Conservation (phyloP, 2,888 invertebrate genomes). For the Epinotia ramella region DNA sequence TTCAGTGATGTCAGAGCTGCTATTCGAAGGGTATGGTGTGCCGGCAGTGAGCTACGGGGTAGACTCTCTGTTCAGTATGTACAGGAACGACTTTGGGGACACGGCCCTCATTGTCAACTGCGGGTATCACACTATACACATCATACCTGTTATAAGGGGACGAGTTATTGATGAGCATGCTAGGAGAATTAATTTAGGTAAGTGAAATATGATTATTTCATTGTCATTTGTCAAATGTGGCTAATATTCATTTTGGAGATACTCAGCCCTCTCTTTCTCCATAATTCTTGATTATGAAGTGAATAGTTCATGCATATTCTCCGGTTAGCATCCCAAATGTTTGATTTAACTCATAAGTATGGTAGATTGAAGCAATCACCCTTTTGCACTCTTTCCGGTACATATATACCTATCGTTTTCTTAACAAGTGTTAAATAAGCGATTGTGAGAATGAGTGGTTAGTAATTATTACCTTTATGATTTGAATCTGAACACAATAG, state of each 20-base stretch:
- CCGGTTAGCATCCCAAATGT: too few species aligned
- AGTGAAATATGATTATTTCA: background rate
- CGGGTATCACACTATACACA: conserved; percentile 95
- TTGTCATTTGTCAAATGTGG: background rate
- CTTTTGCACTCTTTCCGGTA: too few species aligned
- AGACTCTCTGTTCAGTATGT: conserved; percentile 92
- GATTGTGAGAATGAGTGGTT: too few species aligned
- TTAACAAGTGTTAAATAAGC: too few species aligned
- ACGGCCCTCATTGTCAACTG: conserved; percentile 92
- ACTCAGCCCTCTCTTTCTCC: too few species aligned
- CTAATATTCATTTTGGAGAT: too few species aligned
- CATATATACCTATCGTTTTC: too few species aligned
- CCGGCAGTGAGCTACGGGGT: conserved; percentile 95
- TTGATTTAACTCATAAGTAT: too few species aligned
- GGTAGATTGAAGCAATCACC: too few species aligned
- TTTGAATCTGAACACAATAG: too few species aligned
- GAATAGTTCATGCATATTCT: background rate
- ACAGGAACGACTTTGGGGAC: conserved; percentile 85
- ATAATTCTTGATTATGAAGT: background rate
- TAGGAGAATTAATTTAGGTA: conserved; percentile 93
- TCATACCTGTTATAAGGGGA: conserved; percentile 92
- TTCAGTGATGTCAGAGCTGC: conserved; percentile 95
- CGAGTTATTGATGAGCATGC: conserved; percentile 88
- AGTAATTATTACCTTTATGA: too few species aligned
- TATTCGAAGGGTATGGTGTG: conserved; percentile 96